A percentile compares a stretch with the other conserved stretches of the same genome.
phyloP scores from a whole-genome alignment of 2,888 invertebrate species.

The Euproctis similis region DNA sequence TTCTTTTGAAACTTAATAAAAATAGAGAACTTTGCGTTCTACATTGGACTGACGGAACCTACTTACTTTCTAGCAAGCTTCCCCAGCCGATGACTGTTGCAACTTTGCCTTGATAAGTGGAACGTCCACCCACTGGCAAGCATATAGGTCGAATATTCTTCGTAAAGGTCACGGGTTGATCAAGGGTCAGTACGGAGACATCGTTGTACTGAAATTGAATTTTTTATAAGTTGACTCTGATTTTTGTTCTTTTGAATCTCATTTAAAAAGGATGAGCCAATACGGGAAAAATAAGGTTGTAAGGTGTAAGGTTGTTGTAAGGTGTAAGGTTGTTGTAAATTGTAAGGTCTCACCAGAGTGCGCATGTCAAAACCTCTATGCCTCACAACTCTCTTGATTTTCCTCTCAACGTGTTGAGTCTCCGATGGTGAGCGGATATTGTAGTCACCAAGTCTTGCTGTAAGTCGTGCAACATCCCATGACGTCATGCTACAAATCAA shows the following conservation, averaged over 20 bases:
- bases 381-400: slow-evolving; percentile 88
- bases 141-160: slow-evolving; percentile 86
- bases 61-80: slow-evolving; percentile 84
- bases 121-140: slow-evolving; percentile 77
- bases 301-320: too few species aligned
- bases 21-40: too few species aligned
- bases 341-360: slow-evolving; percentile 78
- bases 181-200: slow-evolving; percentile 86
- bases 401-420: slow-evolving; percentile 84
- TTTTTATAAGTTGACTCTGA: not conserved
- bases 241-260: too few species aligned
- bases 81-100: slow-evolving; percentile 94
- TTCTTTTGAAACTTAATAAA: too few species aligned
- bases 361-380: slow-evolving; percentile 89
- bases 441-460: slow-evolving; percentile 88
- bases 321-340: too few species aligned
- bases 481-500: slow-evolving; percentile 85
- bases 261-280: too few species aligned
- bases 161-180: slow-evolving; percentile 83
- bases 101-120: slow-evolving; percentile 78
- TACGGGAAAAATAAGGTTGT: too few species aligned
- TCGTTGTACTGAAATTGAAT: slow-evolving; percentile 83
- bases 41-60: not conserved
- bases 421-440: slow-evolving; percentile 86
- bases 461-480: slow-evolving; percentile 89